A percentile compares a stretch with the other conserved stretches of the same genome.
Conservation (phyloP, 2,888 invertebrate genomes). For the Ophion obscuratus region DNA sequence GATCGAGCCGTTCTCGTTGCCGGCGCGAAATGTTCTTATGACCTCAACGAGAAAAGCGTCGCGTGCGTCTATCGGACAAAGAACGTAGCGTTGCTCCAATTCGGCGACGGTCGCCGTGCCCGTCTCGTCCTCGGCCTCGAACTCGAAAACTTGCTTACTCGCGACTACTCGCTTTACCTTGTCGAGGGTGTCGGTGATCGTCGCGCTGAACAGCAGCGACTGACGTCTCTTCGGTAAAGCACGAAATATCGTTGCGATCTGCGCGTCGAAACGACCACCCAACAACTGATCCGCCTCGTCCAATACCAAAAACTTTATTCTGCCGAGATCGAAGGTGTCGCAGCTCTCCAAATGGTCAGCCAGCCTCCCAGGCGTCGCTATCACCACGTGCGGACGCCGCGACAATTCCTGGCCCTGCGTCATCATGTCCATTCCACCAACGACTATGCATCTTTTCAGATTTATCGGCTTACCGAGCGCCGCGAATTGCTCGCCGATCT, state of each 20-base stretch:
- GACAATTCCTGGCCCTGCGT: slow-evolving; percentile 93
- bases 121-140: slow-evolving; percentile 87
- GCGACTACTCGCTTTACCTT: slow-evolving; percentile 88
- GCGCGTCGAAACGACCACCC: slow-evolving; percentile 93
- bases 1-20: slow-evolving; percentile 91
- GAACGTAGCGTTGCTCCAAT: slow-evolving; percentile 95
- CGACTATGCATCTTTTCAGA: slow-evolving; percentile 93
- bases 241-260: slow-evolving; percentile 91
- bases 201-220: slow-evolving; percentile 97
- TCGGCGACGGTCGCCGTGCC: slow-evolving; percentile 93
- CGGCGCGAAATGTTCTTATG: slow-evolving; percentile 90
- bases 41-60: slow-evolving; percentile 96
- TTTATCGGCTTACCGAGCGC: slow-evolving; percentile 95
- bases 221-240: slow-evolving; percentile 92
- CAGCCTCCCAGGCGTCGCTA: slow-evolving; percentile 97
- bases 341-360: slow-evolving; percentile 97
- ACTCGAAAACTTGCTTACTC: slow-evolving; percentile 86
- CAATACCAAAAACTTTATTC: slow-evolving; percentile 93
- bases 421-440: slow-evolving; percentile 98
- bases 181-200: slow-evolving; percentile 93
- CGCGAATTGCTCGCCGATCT: slow-evolving; percentile 98
- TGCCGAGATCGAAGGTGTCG: slow-evolving; percentile 91
- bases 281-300: slow-evolving; percentile 98
- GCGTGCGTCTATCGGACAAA: slow-evolving; percentile 95
- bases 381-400: slow-evolving; percentile 95